These are phyloP conservation scores for Lepidurus apus DNA, from an alignment of 1,140 invertebrate species.

Conservation along the genomic window DNA sequence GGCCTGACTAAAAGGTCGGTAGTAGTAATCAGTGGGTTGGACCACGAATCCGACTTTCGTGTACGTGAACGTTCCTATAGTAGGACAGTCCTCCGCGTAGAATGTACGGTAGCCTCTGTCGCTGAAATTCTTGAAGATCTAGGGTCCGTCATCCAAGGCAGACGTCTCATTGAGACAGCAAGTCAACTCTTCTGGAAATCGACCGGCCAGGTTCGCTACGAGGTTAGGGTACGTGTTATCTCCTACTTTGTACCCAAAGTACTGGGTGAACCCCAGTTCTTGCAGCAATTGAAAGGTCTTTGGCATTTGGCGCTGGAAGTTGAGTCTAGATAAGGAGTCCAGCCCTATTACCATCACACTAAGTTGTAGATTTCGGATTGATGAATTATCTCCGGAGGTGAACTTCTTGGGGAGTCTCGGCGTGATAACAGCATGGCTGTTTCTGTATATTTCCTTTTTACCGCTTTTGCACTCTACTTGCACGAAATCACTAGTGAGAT, in stretches of 20 bases:
- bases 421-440: background rate
- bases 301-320: background rate
- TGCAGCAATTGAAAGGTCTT: background rate
- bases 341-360: background rate
- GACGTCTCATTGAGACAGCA: slow-evolving; percentile 39
- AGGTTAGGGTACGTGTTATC: slow-evolving; percentile 44
- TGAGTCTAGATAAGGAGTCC: background rate
- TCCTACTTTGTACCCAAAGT: slow-evolving; percentile 43
- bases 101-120: slow-evolving; percentile 67
- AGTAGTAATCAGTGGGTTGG: slow-evolving; percentile 75
- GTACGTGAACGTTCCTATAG: slow-evolving; percentile 75
- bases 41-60: slow-evolving; percentile 66
- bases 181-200: slow-evolving; percentile 36
- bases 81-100: slow-evolving; percentile 68
- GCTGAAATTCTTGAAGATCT: slow-evolving; percentile 72
- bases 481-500: background rate
- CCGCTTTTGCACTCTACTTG: background rate
- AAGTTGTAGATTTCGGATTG: background rate
- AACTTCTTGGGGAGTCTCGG: background rate
- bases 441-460: background rate
- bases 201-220: slow-evolving; percentile 39
- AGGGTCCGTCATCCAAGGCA: slow-evolving; percentile 62
- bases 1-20: slow-evolving; percentile 50
- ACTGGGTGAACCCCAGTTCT: slow-evolving; percentile 34
- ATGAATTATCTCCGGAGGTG: background rate